Evolutionary conservation across 2,888 invertebrate species (phyloP), one percentile per base, ranked within the genome.

Genomic region (Beris morrisii): DNA sequence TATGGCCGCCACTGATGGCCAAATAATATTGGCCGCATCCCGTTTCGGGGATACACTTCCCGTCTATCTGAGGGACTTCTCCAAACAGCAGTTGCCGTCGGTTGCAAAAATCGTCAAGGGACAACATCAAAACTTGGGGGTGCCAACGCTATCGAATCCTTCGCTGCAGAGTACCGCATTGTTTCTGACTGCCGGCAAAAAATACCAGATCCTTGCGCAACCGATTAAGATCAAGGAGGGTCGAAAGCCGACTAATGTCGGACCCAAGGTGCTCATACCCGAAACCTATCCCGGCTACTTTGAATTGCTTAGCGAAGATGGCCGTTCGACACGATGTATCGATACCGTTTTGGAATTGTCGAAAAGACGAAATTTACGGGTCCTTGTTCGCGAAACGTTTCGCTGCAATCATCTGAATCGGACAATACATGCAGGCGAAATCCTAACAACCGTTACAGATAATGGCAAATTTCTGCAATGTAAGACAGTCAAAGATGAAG

Each of bases 51-150:
- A 81, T 73, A 74, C 77, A 65, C 74, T 77, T 71, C 77, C 81
- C 61, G 75, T 77, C 54, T 81, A 81, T 69, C 74, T 81, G 75
- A 79, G 81, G 69, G 81, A 81, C 78, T 88, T 89, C 74, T 83
- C 85, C 76, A 91, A 90, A 77, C 86, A 90, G 75, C 86, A 88
- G 66, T 79, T 91, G 68, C 96, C 96, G 12, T 89, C 88, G 73
- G 89, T 95, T 73, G 92, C 93, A 67, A 94, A 94, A 81, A 92
- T 96, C 76, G 91, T 93, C 74, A 95, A 95, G 81, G 96, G 97
- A 71, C 95, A 95, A 79, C 96, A 95, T 82, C 90, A 92, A 71
- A 92, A 91, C 66, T 85, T 97, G 59, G 96, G 96, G 32, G 93
- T 93, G 15, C 93, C 95, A 3, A 91, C 92, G 0, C 82, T 93